phyloP scores from a whole-genome alignment of 2,113 vertebrate genomes.

The Rafetus swinhoei region DNA sequence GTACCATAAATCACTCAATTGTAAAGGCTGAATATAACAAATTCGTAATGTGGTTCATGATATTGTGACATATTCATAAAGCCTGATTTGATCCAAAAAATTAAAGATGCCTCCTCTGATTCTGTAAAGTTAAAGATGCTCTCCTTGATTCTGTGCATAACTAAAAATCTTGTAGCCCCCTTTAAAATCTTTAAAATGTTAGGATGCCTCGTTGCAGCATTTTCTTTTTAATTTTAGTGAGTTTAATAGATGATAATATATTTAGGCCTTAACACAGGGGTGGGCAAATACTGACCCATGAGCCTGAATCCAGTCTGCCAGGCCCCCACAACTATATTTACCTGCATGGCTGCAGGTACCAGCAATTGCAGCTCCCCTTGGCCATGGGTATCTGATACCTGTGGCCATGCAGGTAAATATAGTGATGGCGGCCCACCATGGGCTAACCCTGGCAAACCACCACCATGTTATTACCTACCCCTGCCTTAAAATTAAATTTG shows the following conservation, averaged over 20 bases:
- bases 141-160: neutral
- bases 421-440: no score
- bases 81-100: neutral
- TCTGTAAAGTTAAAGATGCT: neutral
- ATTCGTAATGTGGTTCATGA: neutral
- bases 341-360: no score
- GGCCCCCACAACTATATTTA: no score
- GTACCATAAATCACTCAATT: neutral
- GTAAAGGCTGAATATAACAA: neutral
- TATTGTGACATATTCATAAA: neutral
- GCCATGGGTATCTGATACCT: no score
- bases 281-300: no score
- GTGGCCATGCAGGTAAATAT: no score
- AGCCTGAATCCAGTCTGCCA: no score
- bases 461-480: no score
- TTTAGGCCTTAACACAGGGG: neutral
- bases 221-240: neutral
- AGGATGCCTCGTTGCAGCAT: neutral
- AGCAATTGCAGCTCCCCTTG: no score
- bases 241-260: neutral
- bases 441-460: no score
- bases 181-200: neutral
- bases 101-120: neutral
- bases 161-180: neutral
- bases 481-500: no score